phyloP scores from a whole-genome alignment of 2,113 vertebrate species.

The Shinisaurus crocodilurus region DNA sequence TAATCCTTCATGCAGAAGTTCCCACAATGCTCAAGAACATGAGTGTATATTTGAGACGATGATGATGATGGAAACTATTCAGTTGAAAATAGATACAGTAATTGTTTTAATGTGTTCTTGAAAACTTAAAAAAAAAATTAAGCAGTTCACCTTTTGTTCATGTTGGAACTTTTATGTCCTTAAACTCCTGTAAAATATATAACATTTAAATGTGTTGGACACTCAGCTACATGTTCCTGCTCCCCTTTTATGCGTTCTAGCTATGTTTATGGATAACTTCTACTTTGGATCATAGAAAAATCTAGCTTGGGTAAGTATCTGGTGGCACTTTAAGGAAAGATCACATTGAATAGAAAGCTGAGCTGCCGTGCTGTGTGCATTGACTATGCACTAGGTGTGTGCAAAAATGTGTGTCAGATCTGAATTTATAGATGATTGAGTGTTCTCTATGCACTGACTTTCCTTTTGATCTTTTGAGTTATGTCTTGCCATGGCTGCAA shows the following conservation, averaged over 20 bases:
- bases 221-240: not conserved
- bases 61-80: not conserved
- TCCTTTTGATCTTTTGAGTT: conserved; percentile 18
- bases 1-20: not conserved
- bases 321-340: not conserved
- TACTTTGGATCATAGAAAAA: not conserved
- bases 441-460: not conserved
- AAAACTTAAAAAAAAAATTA: not conserved
- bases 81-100: not conserved
- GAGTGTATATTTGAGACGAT: not conserved
- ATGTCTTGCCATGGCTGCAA: conserved; percentile 11
- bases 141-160: not conserved
- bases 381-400: not conserved
- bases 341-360: too few relatives aligned
- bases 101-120: not conserved
- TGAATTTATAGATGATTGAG: not conserved
- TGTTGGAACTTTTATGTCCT: not conserved
- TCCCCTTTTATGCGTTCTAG: not conserved
- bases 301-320: not conserved
- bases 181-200: not conserved
- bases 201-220: not conserved
- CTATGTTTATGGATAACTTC: not conserved
- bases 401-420: not conserved
- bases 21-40: not conserved
- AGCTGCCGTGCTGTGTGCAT: not conserved